Conservation (phyloP, 2,888 invertebrate genomes). For the Proisotoma minuta region DNA sequence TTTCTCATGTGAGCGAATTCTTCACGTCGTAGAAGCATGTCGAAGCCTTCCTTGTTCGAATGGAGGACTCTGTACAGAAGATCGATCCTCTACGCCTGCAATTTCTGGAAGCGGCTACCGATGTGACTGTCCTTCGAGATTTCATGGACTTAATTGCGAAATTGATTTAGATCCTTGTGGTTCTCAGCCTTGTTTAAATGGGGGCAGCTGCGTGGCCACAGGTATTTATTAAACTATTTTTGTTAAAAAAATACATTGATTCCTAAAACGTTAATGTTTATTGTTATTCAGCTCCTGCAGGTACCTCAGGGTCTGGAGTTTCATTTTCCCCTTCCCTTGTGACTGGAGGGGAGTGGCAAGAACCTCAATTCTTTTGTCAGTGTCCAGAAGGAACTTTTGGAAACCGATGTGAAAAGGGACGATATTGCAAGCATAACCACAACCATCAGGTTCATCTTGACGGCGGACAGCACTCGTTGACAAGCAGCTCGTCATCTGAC, state of each 20-base stretch:
- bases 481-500: constrained; percentile 20
- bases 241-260: background rate
- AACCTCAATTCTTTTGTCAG: constrained; percentile 45
- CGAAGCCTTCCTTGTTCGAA: constrained; percentile 75
- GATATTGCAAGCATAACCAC: constrained; percentile 40
- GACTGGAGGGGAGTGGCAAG: constrained; percentile 38
- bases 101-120: constrained; percentile 57
- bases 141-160: constrained; percentile 73
- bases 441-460: background rate
- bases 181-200: constrained; percentile 65
- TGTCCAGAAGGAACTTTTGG: constrained; percentile 46
- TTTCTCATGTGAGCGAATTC: constrained; percentile 43
- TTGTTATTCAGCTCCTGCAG: constrained; percentile 58
- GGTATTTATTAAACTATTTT: background rate
- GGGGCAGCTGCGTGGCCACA: constrained; percentile 52
- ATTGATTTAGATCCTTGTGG: constrained; percentile 82
- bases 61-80: constrained; percentile 62
- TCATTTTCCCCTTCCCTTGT: constrained; percentile 46
- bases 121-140: constrained; percentile 74
- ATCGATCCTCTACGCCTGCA: constrained; percentile 48
- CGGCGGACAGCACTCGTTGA: too few relatives aligned
- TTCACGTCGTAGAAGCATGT: constrained; percentile 55
- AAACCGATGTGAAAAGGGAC: constrained; percentile 40
- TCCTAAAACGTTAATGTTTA: background rate
- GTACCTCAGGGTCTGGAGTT: constrained; percentile 41